Evolutionary conservation across 2,888 invertebrate species (phyloP).

Genomic region (Ophonus ardosiacus): DNA sequence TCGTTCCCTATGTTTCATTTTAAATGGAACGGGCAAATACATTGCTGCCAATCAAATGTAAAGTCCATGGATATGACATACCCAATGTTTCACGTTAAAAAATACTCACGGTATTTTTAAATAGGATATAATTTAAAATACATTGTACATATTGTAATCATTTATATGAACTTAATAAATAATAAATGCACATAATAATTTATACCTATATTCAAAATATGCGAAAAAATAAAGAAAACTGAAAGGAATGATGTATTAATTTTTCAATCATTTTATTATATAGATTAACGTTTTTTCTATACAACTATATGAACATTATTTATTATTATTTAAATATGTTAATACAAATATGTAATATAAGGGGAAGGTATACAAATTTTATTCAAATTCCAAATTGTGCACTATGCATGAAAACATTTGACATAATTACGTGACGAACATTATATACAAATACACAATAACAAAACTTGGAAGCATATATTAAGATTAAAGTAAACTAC

Average conservation of each 20-base stretch:
- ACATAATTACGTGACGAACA: slow-evolving; percentile 39
- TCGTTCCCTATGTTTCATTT: no score
- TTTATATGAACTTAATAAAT: neutral
- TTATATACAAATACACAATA: slow-evolving; percentile 42
- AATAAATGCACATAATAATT: neutral
- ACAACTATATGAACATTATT: slow-evolving; percentile 63
- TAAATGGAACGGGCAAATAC: no score
- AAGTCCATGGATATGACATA: no score
- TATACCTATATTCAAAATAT: no score
- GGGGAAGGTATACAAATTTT: slow-evolving; percentile 72
- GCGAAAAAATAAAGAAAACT: neutral
- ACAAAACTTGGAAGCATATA: slow-evolving; percentile 50
- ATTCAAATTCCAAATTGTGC: slow-evolving; percentile 75
- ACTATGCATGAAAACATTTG: slow-evolving; percentile 67
- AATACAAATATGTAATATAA: slow-evolving; percentile 61
- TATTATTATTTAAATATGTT: slow-evolving; percentile 59
- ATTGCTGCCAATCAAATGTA: no score
- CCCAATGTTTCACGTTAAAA: no score
- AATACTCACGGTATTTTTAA: no score
- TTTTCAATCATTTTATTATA: slow-evolving; percentile 60
- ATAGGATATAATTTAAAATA: no score
- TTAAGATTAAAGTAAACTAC: neutral
- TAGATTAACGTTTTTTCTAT: slow-evolving; percentile 61
- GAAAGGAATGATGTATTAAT: neutral
- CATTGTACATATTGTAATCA: no score